Percentiles rank a stretch among this genome's conserved stretches.
Conservation (phyloP, 2,888 invertebrate genomes). For the Atrina japonica region DNA sequence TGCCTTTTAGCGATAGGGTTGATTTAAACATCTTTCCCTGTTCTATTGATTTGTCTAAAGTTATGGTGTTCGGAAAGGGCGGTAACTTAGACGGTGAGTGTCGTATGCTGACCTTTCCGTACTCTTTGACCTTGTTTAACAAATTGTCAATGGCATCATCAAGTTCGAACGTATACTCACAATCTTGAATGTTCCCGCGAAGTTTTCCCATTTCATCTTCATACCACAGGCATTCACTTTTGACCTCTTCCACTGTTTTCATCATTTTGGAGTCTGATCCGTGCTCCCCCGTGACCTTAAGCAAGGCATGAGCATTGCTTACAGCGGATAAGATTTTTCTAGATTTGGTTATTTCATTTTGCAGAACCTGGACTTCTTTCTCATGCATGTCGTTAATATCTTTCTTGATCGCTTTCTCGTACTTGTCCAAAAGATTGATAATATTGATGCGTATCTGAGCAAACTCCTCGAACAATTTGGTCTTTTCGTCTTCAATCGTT, state of each 20-base stretch:
- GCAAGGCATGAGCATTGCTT: conserved; percentile 48
- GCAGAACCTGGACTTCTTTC: conserved; percentile 52
- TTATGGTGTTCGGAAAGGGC: conserved; percentile 44
- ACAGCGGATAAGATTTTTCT: conserved; percentile 55
- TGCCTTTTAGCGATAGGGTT: conserved; percentile 43
- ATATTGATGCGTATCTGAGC: conserved; percentile 51
- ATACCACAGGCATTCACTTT: conserved; percentile 57
- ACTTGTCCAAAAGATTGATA: conserved; percentile 56
- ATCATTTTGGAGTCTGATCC: conserved; percentile 56
- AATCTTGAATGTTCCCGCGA: conserved; percentile 47
- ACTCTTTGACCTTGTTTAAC: conserved; percentile 52
- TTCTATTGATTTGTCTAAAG: conserved; percentile 34
- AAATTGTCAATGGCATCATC: conserved; percentile 53
- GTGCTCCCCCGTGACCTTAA: conserved; percentile 51
- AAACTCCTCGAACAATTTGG: conserved; percentile 56
- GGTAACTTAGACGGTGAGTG: conserved; percentile 52
- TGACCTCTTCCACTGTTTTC: conserved; percentile 51
- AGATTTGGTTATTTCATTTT: conserved; percentile 51
- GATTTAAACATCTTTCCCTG: conserved; percentile 52
- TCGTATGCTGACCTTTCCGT: conserved; percentile 53
- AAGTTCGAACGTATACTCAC: conserved; percentile 55
- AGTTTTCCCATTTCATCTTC: conserved; percentile 55
- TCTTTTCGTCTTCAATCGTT: conserved; percentile 52
- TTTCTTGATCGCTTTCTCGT: conserved; percentile 55
- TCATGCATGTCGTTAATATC: conserved; percentile 57